Percentiles rank a stretch among this genome's conserved stretches.
phyloP scores from a whole-genome alignment of 2,888 invertebrate species.

The Cheilosia soror region DNA sequence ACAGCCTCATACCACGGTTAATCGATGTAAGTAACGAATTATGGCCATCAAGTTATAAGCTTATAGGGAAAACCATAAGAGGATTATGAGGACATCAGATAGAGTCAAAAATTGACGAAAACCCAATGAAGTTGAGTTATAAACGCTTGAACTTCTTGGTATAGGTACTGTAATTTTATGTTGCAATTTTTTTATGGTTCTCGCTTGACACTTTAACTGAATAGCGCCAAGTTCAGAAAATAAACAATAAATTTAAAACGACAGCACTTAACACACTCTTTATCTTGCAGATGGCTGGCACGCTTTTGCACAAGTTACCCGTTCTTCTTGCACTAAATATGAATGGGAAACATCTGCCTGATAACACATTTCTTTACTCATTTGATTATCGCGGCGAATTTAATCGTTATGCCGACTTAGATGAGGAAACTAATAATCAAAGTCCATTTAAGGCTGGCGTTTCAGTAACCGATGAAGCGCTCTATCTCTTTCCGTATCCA shows the following conservation, averaged over 20 bases:
- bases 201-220: no score
- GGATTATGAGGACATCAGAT: no score
- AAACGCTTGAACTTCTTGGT: no score
- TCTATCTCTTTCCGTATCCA: conserved; percentile 85
- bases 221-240: no score
- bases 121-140: no score
- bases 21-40: conserved; percentile 83
- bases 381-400: conserved; percentile 84
- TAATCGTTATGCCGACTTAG: conserved; percentile 83
- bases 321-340: conserved; percentile 80
- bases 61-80: no score
- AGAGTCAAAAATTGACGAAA: no score
- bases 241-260: not conserved
- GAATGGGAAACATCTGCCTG: conserved; percentile 69
- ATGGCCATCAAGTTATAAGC: not conserved
- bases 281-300: conserved; percentile 80
- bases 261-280: not conserved
- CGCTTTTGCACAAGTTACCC: conserved; percentile 83
- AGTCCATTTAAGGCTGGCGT: conserved; percentile 84
- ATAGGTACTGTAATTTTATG: no score
- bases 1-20: conserved; percentile 83
- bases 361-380: conserved; percentile 84
- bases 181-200: no score
- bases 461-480: conserved; percentile 86
- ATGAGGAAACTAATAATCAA: conserved; percentile 81